Percentiles rank a stretch among this genome's conserved stretches.
These are phyloP conservation scores for Sinotaia quadrata DNA, from an alignment of 2,888 invertebrate species.

Conservation along the genomic window DNA sequence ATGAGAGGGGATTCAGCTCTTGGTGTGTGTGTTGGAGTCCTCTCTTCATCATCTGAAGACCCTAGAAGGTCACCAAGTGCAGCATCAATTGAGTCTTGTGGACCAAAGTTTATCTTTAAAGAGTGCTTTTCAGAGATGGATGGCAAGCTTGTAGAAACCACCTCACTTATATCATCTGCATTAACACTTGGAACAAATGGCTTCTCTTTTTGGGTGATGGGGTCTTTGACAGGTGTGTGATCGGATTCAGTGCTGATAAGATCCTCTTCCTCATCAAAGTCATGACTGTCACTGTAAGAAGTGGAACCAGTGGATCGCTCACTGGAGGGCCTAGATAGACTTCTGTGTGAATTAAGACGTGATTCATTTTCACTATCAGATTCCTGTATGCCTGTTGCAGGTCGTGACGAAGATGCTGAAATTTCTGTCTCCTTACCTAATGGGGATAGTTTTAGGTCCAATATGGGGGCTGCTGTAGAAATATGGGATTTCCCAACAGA, in stretches of 20 bases:
- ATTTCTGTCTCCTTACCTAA: neutral
- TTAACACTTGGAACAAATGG: constrained; percentile 17
- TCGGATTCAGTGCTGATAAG: constrained; percentile 47
- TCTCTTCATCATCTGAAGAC: constrained; percentile 12
- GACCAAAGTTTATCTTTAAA: too few relatives aligned
- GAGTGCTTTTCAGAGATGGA: constrained; percentile 48
- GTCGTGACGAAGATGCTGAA: neutral
- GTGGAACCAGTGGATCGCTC: constrained; percentile 48
- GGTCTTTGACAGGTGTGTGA: constrained; percentile 41
- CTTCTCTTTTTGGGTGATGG: constrained; percentile 12
- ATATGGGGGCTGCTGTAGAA: constrained; percentile 33
- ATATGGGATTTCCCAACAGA: constrained; percentile 17
- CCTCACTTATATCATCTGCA: constrained; percentile 47
- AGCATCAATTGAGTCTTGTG: constrained; percentile 25
- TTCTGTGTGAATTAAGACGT: constrained; percentile 39
- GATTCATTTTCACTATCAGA: constrained; percentile 42
- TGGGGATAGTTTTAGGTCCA: constrained; percentile 28
- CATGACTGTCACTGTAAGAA: constrained; percentile 39
- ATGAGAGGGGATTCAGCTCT: constrained; percentile 13
- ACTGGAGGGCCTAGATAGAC: constrained; percentile 55
- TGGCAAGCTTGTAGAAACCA: constrained; percentile 41
- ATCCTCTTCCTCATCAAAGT: constrained; percentile 35
- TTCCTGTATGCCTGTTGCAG: constrained; percentile 42
- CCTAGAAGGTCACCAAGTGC: constrained; percentile 21
- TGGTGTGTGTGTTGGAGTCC: constrained; percentile 13